Evolutionary conservation across 2,888 invertebrate genomes (phyloP).

Genomic region (Drosophila mimetica): DNA sequence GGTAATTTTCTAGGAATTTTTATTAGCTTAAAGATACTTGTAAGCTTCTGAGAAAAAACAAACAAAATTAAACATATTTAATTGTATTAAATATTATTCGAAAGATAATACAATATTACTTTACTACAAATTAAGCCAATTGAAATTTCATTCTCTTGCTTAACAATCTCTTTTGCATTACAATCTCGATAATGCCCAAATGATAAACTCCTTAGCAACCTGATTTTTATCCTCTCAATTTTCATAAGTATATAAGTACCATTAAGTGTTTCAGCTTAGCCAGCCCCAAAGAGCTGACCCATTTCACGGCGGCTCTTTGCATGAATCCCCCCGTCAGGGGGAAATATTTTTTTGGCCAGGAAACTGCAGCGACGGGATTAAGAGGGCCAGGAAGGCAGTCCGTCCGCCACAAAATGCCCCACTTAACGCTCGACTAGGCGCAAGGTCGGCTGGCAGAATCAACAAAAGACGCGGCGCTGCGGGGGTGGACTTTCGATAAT

Average conservation of each 20-base stretch:
- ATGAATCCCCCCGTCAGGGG: background rate
- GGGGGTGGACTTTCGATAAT: conserved; percentile 63
- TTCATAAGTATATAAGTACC: background rate
- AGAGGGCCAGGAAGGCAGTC: conserved; percentile 40
- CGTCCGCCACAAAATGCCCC: conserved; percentile 63
- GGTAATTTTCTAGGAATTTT: background rate
- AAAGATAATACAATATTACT: background rate
- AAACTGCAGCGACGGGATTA: conserved; percentile 31
- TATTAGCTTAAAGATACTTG: no score
- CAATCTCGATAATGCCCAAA: background rate
- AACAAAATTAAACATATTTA: no score
- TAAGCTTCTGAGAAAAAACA: no score
- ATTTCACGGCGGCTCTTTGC: conserved; percentile 20
- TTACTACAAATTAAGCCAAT: background rate
- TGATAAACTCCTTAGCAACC: conserved; percentile 12
- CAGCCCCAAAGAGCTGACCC: conserved; percentile 27
- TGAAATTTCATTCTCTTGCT: background rate
- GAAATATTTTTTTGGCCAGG: conserved; percentile 7
- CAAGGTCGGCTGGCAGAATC: conserved; percentile 68
- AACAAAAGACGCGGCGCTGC: conserved; percentile 64
- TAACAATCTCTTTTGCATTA: background rate
- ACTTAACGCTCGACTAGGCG: conserved; percentile 74
- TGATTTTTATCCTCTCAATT: conserved; percentile 6
- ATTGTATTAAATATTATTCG: no score
- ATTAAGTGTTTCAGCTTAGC: conserved; percentile 31